These are phyloP conservation scores for Euplagia quadripunctaria DNA, from an alignment of 2,888 invertebrate genomes.

Conservation along the genomic window DNA sequence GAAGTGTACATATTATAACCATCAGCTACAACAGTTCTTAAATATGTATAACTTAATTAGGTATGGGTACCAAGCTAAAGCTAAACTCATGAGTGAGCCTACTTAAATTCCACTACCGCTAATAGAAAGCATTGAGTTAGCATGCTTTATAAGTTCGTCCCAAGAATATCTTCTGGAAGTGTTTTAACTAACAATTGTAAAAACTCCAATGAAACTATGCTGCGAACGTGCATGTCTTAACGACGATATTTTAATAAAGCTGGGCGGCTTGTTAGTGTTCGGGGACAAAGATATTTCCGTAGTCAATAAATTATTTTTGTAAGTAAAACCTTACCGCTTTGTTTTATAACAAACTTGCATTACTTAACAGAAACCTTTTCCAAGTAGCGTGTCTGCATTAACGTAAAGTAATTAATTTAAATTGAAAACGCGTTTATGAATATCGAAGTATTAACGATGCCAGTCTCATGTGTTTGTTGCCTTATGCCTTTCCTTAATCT, in stretches of 20 bases:
- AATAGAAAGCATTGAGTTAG: too few relatives aligned
- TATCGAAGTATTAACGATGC: not conserved
- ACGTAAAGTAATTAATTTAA: not conserved
- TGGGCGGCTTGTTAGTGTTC: not conserved
- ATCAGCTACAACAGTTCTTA: too few relatives aligned
- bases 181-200: too few relatives aligned
- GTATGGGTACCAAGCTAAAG: not conserved
- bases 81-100: too few relatives aligned
- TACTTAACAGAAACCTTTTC: not conserved
- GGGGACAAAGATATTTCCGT: not conserved
- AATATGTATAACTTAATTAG: not conserved
- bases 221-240: not conserved
- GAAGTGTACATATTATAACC: not conserved
- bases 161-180: not conserved
- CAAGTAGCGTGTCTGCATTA: not conserved
- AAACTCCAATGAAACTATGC: not conserved
- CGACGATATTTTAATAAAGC: not conserved
- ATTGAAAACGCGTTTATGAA: not conserved
- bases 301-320: not conserved
- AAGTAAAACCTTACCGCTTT: not conserved
- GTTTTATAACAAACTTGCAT: not conserved
- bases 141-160: not conserved
- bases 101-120: too few relatives aligned
- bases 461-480: not conserved
- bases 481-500: constrained; percentile 2